phyloP scores from a whole-genome alignment of 2,888 invertebrate genomes.

The Saturnia pavonia region DNA sequence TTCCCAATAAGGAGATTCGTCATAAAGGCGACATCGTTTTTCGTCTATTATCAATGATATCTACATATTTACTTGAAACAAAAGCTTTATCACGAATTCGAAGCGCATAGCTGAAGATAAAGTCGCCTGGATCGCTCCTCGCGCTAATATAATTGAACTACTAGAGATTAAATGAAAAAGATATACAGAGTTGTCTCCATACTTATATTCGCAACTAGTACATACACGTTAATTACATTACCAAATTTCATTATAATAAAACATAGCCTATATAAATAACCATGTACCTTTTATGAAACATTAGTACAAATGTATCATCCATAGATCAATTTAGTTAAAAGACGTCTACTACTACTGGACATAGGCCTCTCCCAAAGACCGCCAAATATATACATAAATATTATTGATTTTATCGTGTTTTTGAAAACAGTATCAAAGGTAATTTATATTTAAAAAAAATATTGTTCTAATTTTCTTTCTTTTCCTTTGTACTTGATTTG shows the following conservation, averaged over 20 bases:
- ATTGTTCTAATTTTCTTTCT: constrained; percentile 11
- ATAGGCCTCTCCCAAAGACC: background rate
- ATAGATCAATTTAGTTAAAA: no score
- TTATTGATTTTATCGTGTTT: background rate
- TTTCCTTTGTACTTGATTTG: constrained; percentile 16
- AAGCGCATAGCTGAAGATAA: background rate
- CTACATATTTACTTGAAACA: background rate
- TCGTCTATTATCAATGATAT: background rate
- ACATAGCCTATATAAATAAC: no score
- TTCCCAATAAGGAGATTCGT: background rate
- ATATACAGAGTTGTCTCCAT: no score
- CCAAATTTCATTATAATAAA: no score
- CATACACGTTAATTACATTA: no score
- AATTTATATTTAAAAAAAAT: background rate
- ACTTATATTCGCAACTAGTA: no score
- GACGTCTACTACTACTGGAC: no score
- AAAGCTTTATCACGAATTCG: background rate
- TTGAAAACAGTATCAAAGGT: background rate
- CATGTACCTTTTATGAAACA: no score
- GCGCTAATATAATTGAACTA: no score
- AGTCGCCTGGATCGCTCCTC: no score
- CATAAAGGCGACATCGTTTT: background rate
- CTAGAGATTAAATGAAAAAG: no score
- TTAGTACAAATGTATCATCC: no score
- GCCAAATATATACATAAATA: background rate